Percentiles rank a stretch among this genome's conserved stretches.
phyloP scores from a whole-genome alignment of 1,140 invertebrate species.

The Linepithema humile region DNA sequence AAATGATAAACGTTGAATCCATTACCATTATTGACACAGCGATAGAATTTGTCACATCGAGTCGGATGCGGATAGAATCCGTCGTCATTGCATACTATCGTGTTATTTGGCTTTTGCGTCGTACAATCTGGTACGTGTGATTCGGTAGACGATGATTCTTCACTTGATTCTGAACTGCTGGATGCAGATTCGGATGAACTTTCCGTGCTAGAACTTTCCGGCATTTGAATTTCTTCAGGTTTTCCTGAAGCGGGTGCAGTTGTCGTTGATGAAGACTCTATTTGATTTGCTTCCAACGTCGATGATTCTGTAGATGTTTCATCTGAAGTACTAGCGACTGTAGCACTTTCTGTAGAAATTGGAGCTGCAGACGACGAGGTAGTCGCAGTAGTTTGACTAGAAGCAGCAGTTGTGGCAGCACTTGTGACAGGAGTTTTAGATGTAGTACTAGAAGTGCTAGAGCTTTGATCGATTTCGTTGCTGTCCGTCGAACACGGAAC shows the following conservation, averaged over 20 bases:
- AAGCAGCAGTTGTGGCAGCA: neutral
- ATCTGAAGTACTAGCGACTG: neutral
- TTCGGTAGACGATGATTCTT: slow-evolving; percentile 52
- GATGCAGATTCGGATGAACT: slow-evolving; percentile 25
- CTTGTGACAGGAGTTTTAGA: neutral
- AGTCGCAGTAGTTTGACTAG: neutral
- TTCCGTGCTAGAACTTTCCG: slow-evolving; percentile 47
- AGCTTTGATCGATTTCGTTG: slow-evolving; percentile 62
- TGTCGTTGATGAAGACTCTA: slow-evolving; percentile 20
- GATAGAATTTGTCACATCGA: slow-evolving; percentile 89
- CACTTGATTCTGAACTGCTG: neutral
- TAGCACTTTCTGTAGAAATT: slow-evolving; percentile 23
- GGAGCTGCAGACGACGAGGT: neutral
- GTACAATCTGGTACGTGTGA: slow-evolving; percentile 53
- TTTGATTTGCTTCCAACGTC: neutral
- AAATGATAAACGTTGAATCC: slow-evolving; percentile 86
- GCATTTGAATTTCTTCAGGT: slow-evolving; percentile 41
- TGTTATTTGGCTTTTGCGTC: slow-evolving; percentile 67
- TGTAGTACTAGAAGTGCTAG: slow-evolving; percentile 6
- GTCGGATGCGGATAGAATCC: slow-evolving; percentile 88
- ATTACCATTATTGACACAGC: slow-evolving; percentile 89
- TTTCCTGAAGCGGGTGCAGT: slow-evolving; percentile 5
- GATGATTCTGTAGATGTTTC: neutral
- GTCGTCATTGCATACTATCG: slow-evolving; percentile 82
- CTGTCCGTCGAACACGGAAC: slow-evolving; percentile 73